phyloP scores from a whole-genome alignment of 2,888 invertebrate genomes.

The Drosophila lacicola region DNA sequence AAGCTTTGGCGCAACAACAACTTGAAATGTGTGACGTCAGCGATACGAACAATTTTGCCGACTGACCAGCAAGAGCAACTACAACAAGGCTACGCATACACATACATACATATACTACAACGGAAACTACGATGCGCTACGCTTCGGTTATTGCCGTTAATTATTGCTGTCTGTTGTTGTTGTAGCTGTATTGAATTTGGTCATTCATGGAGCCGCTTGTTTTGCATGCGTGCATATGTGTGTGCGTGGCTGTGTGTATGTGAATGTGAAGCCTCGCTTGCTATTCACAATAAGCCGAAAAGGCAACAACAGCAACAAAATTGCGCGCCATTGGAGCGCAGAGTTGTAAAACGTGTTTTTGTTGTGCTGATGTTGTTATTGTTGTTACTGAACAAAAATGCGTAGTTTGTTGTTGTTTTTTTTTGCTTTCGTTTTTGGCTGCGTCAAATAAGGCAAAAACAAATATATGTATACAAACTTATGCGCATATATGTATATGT shows the following conservation, averaged over 20 bases:
- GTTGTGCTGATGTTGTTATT: conserved; percentile 46
- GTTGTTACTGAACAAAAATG: conserved; percentile 55
- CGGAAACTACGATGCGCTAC: conserved; percentile 77
- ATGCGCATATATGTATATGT: conserved; percentile 3
- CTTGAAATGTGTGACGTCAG: conserved; percentile 66
- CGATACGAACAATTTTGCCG: conserved; percentile 57
- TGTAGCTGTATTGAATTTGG: conserved; percentile 66
- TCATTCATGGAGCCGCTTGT: conserved; percentile 69
- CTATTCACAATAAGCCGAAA: conserved; percentile 62
- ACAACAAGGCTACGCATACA: conserved; percentile 40
- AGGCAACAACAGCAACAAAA: conserved; percentile 59
- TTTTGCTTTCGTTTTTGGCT: conserved; percentile 60
- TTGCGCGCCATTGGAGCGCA: conserved; percentile 70
- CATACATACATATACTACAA: conserved; percentile 49
- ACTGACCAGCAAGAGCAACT: conserved; percentile 45
- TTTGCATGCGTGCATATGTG: conserved; percentile 43
- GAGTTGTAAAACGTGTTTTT: conserved; percentile 78
- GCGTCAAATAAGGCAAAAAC: conserved; percentile 23
- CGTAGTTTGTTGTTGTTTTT: conserved; percentile 59
- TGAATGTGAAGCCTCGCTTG: conserved; percentile 29
- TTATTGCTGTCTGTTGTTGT: conserved; percentile 56
- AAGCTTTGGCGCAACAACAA: conserved; percentile 38
- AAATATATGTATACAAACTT: background rate
- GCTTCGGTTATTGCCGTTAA: conserved; percentile 79
- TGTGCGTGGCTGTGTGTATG: conserved; percentile 1